Percentiles rank a stretch among this genome's conserved stretches.
Conservation (phyloP, 1,140 invertebrate species). For the Acromyrmex heyeri region DNA sequence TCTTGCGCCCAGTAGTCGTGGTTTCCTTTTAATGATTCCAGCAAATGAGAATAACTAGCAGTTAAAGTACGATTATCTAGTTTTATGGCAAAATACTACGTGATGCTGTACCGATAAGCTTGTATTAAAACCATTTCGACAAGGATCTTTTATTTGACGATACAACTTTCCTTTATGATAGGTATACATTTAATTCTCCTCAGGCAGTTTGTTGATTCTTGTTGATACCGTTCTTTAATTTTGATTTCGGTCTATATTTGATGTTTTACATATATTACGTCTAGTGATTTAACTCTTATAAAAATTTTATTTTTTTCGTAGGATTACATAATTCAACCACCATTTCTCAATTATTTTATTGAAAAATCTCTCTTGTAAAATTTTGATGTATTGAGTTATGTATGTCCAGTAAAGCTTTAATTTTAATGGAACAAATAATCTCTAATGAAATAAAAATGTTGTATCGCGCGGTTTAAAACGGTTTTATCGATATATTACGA, state of each 20-base stretch:
- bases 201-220: not conserved
- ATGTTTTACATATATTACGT: not conserved
- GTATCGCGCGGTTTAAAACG: not conserved
- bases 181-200: not conserved
- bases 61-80: constrained; percentile 79
- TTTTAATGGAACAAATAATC: constrained; percentile 23
- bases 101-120: constrained; percentile 74
- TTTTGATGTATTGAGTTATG: not conserved
- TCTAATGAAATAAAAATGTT: constrained; percentile 18
- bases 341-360: not conserved
- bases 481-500: constrained; percentile 5
- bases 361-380: not conserved
- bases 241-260: not conserved
- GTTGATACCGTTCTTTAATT: not conserved
- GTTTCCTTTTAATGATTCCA: constrained; percentile 76
- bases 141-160: constrained; percentile 58
- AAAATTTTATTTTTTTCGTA: not conserved
- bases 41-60: constrained; percentile 80
- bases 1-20: constrained; percentile 36
- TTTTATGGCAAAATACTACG: constrained; percentile 76
- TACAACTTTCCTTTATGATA: constrained; percentile 25
- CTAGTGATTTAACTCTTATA: not conserved
- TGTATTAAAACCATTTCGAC: constrained; percentile 73
- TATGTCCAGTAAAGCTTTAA: not conserved
- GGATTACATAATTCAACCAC: not conserved